A percentile compares a stretch with the other conserved stretches of the same genome.
Conservation (phyloP, 2,113 vertebrate species). For the Oophaga pumilio region DNA sequence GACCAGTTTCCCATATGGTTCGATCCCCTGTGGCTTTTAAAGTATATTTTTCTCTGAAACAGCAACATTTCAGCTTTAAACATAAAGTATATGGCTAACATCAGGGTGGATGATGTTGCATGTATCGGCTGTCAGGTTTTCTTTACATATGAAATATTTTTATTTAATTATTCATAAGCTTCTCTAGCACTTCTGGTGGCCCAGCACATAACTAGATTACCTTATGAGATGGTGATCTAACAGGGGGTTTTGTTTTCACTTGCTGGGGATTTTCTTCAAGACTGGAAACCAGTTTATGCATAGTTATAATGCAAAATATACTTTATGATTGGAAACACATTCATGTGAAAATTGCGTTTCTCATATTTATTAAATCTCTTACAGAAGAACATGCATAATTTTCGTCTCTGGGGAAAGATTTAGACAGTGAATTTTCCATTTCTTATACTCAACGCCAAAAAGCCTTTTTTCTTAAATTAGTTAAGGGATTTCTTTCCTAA, state of each 20-base stretch:
- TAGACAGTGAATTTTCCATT: background rate
- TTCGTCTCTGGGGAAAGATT: background rate
- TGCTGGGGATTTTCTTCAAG: background rate
- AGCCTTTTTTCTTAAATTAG: background rate
- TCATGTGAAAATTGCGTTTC: background rate
- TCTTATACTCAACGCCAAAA: background rate
- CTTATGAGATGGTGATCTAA: background rate
- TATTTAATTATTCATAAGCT: background rate
- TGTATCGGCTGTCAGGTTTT: too few species aligned
- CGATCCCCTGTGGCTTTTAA: too few species aligned
- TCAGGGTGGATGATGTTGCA: too few species aligned
- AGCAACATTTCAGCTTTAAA: too few species aligned
- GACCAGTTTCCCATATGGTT: too few species aligned
- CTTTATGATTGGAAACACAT: background rate
- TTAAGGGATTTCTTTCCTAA: background rate
- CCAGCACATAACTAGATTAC: background rate
- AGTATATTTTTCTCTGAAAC: too few species aligned
- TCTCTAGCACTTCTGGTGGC: background rate
- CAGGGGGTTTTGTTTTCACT: background rate
- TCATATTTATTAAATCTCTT: background rate
- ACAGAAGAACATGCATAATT: background rate
- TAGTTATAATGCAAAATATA: background rate
- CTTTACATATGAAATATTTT: background rate
- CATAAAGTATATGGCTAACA: too few species aligned
- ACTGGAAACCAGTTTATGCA: background rate